These are phyloP conservation scores for Spodoptera littoralis DNA, from an alignment of 2,888 invertebrate species.

Conservation along the genomic window DNA sequence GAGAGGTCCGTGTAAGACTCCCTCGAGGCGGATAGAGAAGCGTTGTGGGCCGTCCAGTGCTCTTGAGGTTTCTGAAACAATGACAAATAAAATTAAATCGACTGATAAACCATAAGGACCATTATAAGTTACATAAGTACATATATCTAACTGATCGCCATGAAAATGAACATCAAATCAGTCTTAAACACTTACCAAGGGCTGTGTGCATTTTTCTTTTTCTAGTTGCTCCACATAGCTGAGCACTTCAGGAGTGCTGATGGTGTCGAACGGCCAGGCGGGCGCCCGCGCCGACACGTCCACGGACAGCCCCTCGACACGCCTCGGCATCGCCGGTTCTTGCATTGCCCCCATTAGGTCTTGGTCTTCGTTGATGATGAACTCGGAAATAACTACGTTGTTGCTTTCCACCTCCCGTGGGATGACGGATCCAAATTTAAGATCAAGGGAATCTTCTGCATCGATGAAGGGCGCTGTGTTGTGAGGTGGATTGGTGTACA, in stretches of 20 bases:
- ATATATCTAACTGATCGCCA: background rate
- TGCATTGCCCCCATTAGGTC: conserved; percentile 49
- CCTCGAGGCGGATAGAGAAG: conserved; percentile 31
- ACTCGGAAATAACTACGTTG: conserved; percentile 74
- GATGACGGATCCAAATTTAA: conserved; percentile 75
- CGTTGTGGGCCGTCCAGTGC: conserved; percentile 61
- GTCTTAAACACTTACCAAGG: conserved; percentile 66
- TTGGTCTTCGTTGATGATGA: conserved; percentile 66
- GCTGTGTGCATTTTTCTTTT: conserved; percentile 73
- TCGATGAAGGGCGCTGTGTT: conserved; percentile 80
- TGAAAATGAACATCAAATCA: background rate
- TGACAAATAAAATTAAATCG: conserved; percentile 5
- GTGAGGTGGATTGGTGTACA: conserved; percentile 68
- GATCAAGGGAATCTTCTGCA: conserved; percentile 80
- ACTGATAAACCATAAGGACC: background rate
- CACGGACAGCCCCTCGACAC: conserved; percentile 68
- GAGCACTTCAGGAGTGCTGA: conserved; percentile 85
- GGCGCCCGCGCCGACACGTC: conserved; percentile 71
- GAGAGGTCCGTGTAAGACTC: conserved; percentile 59
- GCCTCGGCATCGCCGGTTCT: conserved; percentile 53
- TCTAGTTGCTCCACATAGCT: conserved; percentile 83
- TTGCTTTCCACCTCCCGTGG: conserved; percentile 80
- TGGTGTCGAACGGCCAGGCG: conserved; percentile 68
- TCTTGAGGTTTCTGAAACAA: conserved; percentile 64
- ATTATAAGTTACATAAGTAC: no score